phyloP scores from a whole-genome alignment of 2,888 invertebrate species.

The Lysandra bellargus region DNA sequence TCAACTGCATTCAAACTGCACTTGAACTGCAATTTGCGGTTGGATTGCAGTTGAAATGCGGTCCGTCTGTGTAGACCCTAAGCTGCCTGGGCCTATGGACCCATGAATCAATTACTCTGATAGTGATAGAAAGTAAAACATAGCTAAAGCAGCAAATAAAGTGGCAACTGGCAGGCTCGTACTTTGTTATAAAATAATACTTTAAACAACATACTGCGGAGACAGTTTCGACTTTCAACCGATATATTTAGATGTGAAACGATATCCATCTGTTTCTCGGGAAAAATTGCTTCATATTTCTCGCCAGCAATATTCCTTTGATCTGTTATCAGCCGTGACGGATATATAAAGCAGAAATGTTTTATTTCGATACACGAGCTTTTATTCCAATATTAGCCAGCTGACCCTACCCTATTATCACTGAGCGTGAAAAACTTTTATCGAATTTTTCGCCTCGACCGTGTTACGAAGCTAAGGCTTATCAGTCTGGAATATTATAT shows the following conservation, averaged over 20 bases:
- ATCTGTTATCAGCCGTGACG: slow-evolving; percentile 22
- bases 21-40: no score
- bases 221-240: background rate
- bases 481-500: slow-evolving; percentile 21
- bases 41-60: no score
- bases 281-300: background rate
- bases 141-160: no score
- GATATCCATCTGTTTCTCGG: background rate
- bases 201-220: background rate
- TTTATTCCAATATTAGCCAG: slow-evolving; percentile 23
- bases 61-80: no score
- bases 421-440: slow-evolving; percentile 28
- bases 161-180: no score
- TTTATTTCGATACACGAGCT: slow-evolving; percentile 23
- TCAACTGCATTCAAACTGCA: no score
- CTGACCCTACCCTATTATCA: slow-evolving; percentile 28
- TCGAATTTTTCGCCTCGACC: slow-evolving; percentile 21
- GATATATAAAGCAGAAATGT: slow-evolving; percentile 25
- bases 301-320: slow-evolving; percentile 10
- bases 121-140: no score
- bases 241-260: background rate
- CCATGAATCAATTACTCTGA: no score
- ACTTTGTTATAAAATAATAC: background rate
- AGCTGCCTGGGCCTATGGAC: no score
- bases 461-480: slow-evolving; percentile 3